A percentile compares a stretch with the other conserved stretches of the same genome.
Evolutionary conservation across 1,140 invertebrate genomes (phyloP).

Genomic region (Drosophila virilis): DNA sequence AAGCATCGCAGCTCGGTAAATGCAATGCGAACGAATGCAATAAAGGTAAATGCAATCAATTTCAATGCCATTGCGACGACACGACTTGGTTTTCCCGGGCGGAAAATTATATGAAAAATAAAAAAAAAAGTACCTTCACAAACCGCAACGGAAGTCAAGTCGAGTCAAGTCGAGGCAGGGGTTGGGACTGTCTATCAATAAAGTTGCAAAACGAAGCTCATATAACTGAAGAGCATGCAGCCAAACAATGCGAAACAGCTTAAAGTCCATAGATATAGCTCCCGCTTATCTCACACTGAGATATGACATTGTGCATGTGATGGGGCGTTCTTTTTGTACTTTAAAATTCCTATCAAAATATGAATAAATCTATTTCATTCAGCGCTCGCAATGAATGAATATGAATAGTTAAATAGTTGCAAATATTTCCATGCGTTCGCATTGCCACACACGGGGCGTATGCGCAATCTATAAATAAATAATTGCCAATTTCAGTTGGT

Average conservation of each 20-base stretch:
- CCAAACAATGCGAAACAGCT: background rate
- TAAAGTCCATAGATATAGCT: slow-evolving; percentile 19
- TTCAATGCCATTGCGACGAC: slow-evolving; percentile 56
- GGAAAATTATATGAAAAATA: slow-evolving; percentile 73
- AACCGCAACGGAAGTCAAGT: slow-evolving; percentile 45
- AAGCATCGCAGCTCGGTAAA: slow-evolving; percentile 42
- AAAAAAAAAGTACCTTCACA: slow-evolving; percentile 41
- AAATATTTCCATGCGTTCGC: slow-evolving; percentile 49
- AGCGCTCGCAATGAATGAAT: slow-evolving; percentile 52
- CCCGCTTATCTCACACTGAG: slow-evolving; percentile 17
- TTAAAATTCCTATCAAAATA: background rate
- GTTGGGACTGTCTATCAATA: slow-evolving; percentile 5
- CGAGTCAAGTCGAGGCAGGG: background rate
- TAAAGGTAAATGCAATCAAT: slow-evolving; percentile 81
- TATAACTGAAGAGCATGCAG: slow-evolving; percentile 1
- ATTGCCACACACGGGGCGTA: slow-evolving; percentile 49
- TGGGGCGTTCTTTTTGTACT: background rate
- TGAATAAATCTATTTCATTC: slow-evolving; percentile 14
- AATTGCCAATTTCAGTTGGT: slow-evolving; percentile 44
- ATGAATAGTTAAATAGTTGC: slow-evolving; percentile 45
- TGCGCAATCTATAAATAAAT: slow-evolving; percentile 72
- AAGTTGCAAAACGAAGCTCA: slow-evolving; percentile 5
- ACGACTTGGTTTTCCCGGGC: slow-evolving; percentile 41
- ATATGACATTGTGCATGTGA: slow-evolving; percentile 12
- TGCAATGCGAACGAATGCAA: slow-evolving; percentile 58